Evolutionary conservation across 2,113 vertebrate species (phyloP).

Genomic region (Ophiodon elongatus): DNA sequence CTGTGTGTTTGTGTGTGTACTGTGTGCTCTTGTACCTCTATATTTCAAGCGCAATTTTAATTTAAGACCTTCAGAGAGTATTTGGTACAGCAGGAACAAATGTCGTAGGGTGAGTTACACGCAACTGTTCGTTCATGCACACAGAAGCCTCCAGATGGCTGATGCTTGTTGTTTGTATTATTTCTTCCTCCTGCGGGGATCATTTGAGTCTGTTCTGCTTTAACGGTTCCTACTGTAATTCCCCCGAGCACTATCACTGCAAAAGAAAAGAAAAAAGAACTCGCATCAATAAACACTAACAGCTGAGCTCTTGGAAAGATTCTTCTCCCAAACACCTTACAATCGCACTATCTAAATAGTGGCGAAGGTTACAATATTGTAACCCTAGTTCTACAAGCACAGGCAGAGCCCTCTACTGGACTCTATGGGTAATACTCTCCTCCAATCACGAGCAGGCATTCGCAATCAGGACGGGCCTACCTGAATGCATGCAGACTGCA

Average conservation of each 20-base stretch:
- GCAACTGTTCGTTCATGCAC: conserved; percentile 22
- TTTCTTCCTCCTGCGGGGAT: conserved; percentile 22
- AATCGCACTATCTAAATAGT: not conserved
- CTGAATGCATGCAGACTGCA: too few relatives aligned
- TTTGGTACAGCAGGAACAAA: not conserved
- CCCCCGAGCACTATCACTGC: conserved; percentile 1
- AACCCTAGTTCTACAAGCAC: not conserved
- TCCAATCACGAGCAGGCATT: not conserved
- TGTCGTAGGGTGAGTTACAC: not conserved
- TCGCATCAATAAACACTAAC: conserved; percentile 19
- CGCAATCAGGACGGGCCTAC: not conserved
- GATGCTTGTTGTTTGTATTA: conserved; percentile 31
- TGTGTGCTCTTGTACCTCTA: not conserved
- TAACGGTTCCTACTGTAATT: conserved; percentile 32
- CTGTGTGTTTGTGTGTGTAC: conserved; percentile 7
- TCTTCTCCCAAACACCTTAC: not conserved
- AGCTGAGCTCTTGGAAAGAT: not conserved
- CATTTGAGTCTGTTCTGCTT: conserved; percentile 31
- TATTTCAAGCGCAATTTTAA: not conserved
- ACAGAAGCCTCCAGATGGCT: conserved; percentile 52
- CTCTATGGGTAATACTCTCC: not conserved
- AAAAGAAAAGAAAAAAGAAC: not conserved
- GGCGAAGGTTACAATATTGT: not conserved
- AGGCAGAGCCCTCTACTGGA: not conserved
- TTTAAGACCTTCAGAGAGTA: not conserved